Evolutionary conservation across 2,888 invertebrate genomes (phyloP).

Genomic region (Tenthredo livida): DNA sequence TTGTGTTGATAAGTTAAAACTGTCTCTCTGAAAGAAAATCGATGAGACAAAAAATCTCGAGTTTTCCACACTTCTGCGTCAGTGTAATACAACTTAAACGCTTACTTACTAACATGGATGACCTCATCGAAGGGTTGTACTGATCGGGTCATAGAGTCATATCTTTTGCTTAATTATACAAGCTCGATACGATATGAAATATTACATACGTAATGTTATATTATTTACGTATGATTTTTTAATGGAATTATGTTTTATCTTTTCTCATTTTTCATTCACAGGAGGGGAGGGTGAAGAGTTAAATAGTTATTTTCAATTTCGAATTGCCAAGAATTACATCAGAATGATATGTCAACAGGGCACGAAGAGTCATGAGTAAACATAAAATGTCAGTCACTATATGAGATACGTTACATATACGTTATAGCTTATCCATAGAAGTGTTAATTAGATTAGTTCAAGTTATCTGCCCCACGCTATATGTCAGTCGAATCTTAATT

Average conservation of each 20-base stretch:
- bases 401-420: background rate
- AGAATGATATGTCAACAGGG: conserved; percentile 19
- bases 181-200: conserved; percentile 40
- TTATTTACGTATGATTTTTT: background rate
- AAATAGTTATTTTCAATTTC: conserved; percentile 51
- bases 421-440: background rate
- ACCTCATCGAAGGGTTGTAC: conserved; percentile 30
- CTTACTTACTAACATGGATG: conserved; percentile 9
- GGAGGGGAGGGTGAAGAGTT: conserved; percentile 36
- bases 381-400: conserved; percentile 1
- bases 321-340: conserved; percentile 31
- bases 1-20: conserved; percentile 23
- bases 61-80: conserved; percentile 13
- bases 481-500: conserved; percentile 15
- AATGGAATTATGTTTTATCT: background rate
- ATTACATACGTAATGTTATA: conserved; percentile 23
- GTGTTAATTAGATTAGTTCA: conserved; percentile 40
- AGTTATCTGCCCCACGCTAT: conserved; percentile 4
- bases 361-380: background rate
- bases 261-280: background rate
- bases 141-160: conserved; percentile 42
- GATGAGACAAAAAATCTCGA: background rate
- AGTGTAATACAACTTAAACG: conserved; percentile 30
- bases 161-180: conserved; percentile 45
- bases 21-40: background rate